Conservation (phyloP, 2,113 vertebrate genomes). For the Pteruthius melanotis region DNA sequence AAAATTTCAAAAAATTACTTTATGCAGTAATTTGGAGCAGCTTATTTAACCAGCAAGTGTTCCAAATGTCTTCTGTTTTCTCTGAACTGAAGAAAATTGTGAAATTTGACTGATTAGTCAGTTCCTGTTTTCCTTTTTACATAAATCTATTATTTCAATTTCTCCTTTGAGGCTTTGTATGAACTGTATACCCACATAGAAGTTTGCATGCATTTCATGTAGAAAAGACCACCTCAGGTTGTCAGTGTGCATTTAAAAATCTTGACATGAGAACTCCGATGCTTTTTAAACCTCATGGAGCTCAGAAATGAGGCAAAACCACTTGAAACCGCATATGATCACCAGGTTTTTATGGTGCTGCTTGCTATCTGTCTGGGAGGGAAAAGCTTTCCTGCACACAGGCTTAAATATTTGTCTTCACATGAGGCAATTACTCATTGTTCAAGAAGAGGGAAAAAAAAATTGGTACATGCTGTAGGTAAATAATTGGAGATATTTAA, state of each 20-base stretch:
- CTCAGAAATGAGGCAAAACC: background rate
- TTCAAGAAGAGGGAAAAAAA: background rate
- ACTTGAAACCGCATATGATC: background rate
- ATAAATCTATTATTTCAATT: slow-evolving; percentile 52
- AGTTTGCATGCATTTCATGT: background rate
- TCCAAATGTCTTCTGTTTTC: background rate
- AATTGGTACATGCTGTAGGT: background rate
- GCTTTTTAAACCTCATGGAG: background rate
- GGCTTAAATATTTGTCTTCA: slow-evolving; percentile 40
- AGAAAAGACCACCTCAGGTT: background rate
- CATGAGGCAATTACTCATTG: slow-evolving; percentile 1
- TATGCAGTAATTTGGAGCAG: background rate
- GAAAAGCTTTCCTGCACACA: background rate
- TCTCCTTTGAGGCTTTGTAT: slow-evolving; percentile 4
- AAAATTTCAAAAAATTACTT: background rate
- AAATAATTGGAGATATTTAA: slow-evolving; percentile 21
- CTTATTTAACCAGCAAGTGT: background rate
- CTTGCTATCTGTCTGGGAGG: background rate
- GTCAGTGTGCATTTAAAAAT: background rate
- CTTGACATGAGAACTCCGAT: background rate
- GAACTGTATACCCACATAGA: background rate
- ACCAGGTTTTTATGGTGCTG: background rate
- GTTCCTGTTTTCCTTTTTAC: slow-evolving; percentile 66
- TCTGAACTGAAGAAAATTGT: slow-evolving; percentile 40
- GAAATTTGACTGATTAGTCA: slow-evolving; percentile 47